phyloP scores from a whole-genome alignment of 2,888 invertebrate species.

The Lithophane leautieri region DNA sequence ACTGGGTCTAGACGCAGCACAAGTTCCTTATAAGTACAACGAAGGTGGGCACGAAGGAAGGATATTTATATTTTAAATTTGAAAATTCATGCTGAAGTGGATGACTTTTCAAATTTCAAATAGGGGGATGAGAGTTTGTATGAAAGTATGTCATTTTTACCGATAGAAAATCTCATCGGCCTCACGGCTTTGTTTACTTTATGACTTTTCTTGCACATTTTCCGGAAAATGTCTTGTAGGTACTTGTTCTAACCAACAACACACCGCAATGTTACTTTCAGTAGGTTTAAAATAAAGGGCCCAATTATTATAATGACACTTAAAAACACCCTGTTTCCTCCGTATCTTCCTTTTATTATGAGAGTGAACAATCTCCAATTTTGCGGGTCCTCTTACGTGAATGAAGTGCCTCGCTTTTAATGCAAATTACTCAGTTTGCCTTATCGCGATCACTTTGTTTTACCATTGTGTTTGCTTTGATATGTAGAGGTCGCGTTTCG shows the following conservation, averaged over 20 bases:
- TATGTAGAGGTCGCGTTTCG: slow-evolving; percentile 20
- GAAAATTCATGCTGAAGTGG: too few species aligned
- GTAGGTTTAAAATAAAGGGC: background rate
- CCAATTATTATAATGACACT: slow-evolving; percentile 19
- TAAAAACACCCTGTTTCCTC: slow-evolving; percentile 31
- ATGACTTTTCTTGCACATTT: background rate
- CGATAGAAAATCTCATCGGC: background rate
- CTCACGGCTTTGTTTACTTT: too few species aligned
- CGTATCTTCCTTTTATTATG: slow-evolving; percentile 27
- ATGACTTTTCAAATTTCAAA: too few species aligned
- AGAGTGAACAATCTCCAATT: slow-evolving; percentile 43
- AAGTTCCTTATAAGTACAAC: too few species aligned
- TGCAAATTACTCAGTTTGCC: slow-evolving; percentile 59
- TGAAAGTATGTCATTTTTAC: background rate
- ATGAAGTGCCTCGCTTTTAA: slow-evolving; percentile 42
- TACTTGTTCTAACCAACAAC: background rate
- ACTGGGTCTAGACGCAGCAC: too few species aligned
- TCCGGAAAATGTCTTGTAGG: background rate
- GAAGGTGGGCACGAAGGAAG: too few species aligned
- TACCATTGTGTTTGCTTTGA: slow-evolving; percentile 34
- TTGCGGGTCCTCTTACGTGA: slow-evolving; percentile 34
- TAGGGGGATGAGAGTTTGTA: too few species aligned
- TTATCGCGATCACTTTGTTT: slow-evolving; percentile 53
- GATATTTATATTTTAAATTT: too few species aligned
- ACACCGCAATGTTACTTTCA: background rate